phyloP scores from a whole-genome alignment of 2,113 vertebrate genomes.

The Bettongia penicillata region DNA sequence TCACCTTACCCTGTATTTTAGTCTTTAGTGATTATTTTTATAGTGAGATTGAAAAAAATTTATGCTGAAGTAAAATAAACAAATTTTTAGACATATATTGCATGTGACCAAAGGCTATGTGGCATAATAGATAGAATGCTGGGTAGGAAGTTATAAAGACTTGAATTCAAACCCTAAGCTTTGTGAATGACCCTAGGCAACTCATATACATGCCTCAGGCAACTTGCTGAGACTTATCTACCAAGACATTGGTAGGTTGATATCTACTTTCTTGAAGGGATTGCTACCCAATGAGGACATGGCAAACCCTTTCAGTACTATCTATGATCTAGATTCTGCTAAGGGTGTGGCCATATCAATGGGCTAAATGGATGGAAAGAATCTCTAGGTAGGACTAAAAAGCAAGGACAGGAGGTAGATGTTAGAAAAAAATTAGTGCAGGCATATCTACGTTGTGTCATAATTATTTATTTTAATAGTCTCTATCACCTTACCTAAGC shows the following conservation, averaged over 20 bases:
- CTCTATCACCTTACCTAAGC: background rate
- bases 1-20: background rate
- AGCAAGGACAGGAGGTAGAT: rapidly evolving
- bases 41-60: rapidly evolving
- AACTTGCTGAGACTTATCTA: background rate
- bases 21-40: background rate
- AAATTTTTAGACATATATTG: rapidly evolving
- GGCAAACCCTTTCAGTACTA: background rate
- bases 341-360: background rate
- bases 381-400: background rate
- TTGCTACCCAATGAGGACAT: background rate
- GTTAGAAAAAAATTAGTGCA: background rate
- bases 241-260: background rate
- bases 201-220: background rate
- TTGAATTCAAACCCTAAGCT: background rate
- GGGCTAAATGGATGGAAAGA: background rate
- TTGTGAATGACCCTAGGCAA: background rate
- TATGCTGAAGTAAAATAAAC: background rate
- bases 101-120: background rate
- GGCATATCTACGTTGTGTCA: rapidly evolving
- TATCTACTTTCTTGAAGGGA: background rate
- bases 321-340: background rate
- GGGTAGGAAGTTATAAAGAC: background rate
- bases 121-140: background rate
- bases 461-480: background rate